Evolutionary conservation across 2,888 invertebrate genomes (phyloP).

Genomic region (Caenorhabditis japonica): DNA sequence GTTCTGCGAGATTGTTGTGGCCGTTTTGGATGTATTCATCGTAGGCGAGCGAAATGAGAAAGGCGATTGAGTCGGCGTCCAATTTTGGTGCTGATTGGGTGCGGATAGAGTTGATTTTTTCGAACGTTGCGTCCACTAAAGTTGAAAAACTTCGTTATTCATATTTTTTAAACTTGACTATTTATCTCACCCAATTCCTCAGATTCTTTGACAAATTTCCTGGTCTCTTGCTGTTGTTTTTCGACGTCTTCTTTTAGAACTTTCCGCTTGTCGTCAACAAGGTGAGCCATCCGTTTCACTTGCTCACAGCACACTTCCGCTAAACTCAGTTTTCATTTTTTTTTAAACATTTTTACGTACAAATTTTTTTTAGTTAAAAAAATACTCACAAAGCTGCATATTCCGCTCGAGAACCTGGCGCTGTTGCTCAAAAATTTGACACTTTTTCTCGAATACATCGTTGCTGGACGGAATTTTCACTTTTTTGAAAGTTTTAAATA

Average conservation of each 20-base stretch:
- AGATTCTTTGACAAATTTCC: background rate
- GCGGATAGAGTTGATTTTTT: constrained; percentile 6
- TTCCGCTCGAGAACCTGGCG: background rate
- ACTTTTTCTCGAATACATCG: constrained; percentile 11
- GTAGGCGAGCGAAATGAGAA: background rate
- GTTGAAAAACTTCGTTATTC: too few relatives aligned
- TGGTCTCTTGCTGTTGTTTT: background rate
- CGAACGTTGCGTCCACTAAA: constrained; percentile 23
- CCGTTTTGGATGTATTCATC: constrained; percentile 1
- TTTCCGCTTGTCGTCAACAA: constrained; percentile 1
- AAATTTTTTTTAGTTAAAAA: too few relatives aligned
- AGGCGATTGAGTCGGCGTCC: background rate
- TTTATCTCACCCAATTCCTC: background rate
- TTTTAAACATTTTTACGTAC: background rate
- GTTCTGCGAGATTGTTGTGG: background rate
- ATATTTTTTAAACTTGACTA: background rate
- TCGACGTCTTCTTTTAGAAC: constrained; percentile 1
- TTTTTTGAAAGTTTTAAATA: background rate
- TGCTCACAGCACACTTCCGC: constrained; percentile 10
- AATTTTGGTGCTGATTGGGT: background rate
- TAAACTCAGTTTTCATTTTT: background rate
- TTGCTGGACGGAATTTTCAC: constrained; percentile 15
- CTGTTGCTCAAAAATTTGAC: constrained; percentile 7
- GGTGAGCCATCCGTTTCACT: constrained; percentile 11
- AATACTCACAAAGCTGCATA: constrained; percentile 1